A percentile compares a stretch with the other conserved stretches of the same genome.
These are phyloP conservation scores for Apodemus agrarius DNA, from an alignment of 2,797 vertebrate genomes.

Conservation along the genomic window DNA sequence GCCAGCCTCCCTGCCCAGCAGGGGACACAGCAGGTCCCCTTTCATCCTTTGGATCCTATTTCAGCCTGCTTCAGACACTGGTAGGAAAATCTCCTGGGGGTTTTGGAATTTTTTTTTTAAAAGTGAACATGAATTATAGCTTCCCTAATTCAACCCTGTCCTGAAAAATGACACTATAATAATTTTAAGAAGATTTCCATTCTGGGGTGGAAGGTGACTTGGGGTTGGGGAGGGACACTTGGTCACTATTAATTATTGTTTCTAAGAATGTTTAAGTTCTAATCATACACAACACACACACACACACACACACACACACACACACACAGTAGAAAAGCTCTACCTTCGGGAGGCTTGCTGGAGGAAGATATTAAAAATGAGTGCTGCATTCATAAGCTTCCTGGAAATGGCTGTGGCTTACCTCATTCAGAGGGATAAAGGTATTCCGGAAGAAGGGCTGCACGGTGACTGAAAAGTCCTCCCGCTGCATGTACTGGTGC, in stretches of 20 bases:
- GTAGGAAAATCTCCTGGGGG: not conserved
- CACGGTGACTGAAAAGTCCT: conserved; percentile 92
- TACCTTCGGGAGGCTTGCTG: not conserved
- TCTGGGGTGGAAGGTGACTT: not conserved
- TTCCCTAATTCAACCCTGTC: not conserved
- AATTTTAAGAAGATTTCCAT: conserved; percentile 22
- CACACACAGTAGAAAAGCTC: not conserved
- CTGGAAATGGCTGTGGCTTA: conserved; percentile 82
- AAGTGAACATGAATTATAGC: not conserved
- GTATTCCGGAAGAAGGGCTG: conserved; percentile 94
- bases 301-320: not conserved
- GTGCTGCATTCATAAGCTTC: rapidly evolving
- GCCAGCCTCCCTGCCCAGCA: not conserved
- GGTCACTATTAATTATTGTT: not conserved
- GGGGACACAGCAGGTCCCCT: not conserved
- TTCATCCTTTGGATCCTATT: not conserved
- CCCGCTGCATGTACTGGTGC: conserved; percentile 86
- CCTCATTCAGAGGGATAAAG: conserved; percentile 88
- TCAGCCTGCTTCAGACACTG: not conserved
- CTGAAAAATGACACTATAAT: not conserved
- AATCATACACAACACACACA: no score
- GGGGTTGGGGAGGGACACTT: no score
- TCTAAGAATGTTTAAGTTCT: not conserved
- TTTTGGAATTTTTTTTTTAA: not conserved
- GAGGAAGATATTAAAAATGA: not conserved